Evolutionary conservation across 1,140 invertebrate genomes (phyloP).

Genomic region (Dermatophagoides farinae): DNA sequence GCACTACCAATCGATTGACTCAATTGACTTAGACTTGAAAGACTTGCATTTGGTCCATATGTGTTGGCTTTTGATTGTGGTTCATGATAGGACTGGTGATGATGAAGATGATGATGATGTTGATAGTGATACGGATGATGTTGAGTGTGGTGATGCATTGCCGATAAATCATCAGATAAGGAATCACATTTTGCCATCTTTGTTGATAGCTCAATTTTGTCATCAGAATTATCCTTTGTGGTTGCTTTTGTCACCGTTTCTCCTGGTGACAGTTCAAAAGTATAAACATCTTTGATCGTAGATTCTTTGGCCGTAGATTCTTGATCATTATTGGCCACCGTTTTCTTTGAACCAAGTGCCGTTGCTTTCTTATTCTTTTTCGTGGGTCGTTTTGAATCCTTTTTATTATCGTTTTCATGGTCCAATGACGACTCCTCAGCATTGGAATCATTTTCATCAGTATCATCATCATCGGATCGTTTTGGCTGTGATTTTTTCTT

Average conservation of each 20-base stretch:
- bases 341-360: no score
- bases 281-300: background rate
- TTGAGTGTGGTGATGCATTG: background rate
- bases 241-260: background rate
- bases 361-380: background rate
- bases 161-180: no score
- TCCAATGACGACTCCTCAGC: no score
- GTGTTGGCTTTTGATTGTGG: background rate
- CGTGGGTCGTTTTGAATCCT: background rate
- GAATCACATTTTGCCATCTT: background rate
- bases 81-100: no score
- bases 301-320: no score
- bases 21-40: slow-evolving; percentile 13
- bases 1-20: slow-evolving; percentile 12
- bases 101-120: background rate
- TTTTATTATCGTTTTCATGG: background rate
- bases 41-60: background rate
- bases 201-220: no score
- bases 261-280: background rate
- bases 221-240: background rate
- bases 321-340: no score
- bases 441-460: no score
- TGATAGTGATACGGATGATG: background rate
- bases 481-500: no score
- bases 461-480: no score